phyloP scores from a whole-genome alignment of 2,888 invertebrate genomes.

The Ormia ochracea region DNA sequence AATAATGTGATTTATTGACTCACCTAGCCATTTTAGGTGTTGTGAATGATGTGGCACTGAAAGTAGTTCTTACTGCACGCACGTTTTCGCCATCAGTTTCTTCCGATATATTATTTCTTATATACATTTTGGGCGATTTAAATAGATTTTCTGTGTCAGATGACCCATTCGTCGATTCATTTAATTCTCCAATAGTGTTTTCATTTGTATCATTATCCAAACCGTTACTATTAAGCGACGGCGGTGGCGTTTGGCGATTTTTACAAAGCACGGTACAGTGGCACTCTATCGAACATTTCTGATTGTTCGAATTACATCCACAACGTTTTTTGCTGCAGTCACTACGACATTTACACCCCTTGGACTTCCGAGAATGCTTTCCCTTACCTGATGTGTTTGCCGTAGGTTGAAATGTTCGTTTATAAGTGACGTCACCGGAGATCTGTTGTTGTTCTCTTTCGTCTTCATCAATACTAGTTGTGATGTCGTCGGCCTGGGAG shows the following conservation, averaged over 20 bases:
- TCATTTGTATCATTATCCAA: conserved; percentile 27
- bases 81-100: conserved; percentile 43
- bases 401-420: conserved; percentile 50
- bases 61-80: conserved; percentile 45
- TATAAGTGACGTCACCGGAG: conserved; percentile 49
- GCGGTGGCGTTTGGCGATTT: conserved; percentile 26
- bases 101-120: conserved; percentile 10
- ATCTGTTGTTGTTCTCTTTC: conserved; percentile 38
- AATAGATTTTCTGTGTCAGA: conserved; percentile 30
- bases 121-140: conserved; percentile 23
- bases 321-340: conserved; percentile 69
- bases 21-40: conserved; percentile 67
- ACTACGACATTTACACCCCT: conserved; percentile 66
- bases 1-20: background rate
- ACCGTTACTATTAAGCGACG: conserved; percentile 3
- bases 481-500: conserved; percentile 32
- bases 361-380: conserved; percentile 52
- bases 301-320: conserved; percentile 65
- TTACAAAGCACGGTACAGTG: conserved; percentile 53
- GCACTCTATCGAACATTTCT: conserved; percentile 60
- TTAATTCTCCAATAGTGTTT: conserved; percentile 21
- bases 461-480: conserved; percentile 38
- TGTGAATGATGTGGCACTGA: conserved; percentile 38
- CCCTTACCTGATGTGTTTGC: conserved; percentile 54
- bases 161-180: background rate